Evolutionary conservation across 2,113 vertebrate genomes (phyloP), one percentile per base, ranked within the genome.

Genomic region (Gnathonemus echidnorhynchus): DNA sequence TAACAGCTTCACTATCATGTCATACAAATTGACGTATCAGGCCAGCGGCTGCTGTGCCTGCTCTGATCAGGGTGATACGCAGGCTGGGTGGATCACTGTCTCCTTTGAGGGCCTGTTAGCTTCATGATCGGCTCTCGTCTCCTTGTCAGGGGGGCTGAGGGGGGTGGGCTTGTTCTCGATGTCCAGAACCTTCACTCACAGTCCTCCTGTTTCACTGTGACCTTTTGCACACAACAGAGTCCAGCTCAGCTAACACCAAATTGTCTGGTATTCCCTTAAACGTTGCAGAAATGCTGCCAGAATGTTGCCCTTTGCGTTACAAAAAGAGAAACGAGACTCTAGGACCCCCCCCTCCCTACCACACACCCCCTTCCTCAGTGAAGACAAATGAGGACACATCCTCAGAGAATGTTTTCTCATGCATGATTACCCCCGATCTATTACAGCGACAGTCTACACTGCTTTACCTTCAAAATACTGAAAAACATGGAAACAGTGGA

Each of bases 361-460:
- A n/a, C 6, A 19, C 10, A 15, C 46, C 2, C 62, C 62, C 27
- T 70, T 3, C n/a, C 10, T 70, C 27, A 86, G 46, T 5, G 10
- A 86, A 21, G 77, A 83, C 77, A 45, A 83, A 83, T 42, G 93
- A 93, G 94, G 93, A 92, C 93, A 89, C 90, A 93, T 92, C 94
- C 92, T 92, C 77, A 0, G 93, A 94, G 93, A 74, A 70, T 19
- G 17, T 24, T 42, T 39, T 50, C 46, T 86, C 10, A 27, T 42
- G 21, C 62, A 15, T 80, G 53, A 80, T 66, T 50, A 5, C 39
- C 70, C 70, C 62, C 9, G 10, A 70, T 70, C 62, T 70, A 13
- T 70, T 31, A 31, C 62, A 70, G 62, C 1, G 9, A 70, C n/a
- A 5, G 62, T 70, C n/a, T 31, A 31, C n/a, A 31, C 62, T 13